phyloP scores from a whole-genome alignment of 2,113 vertebrate genomes.

The Tetraodon nigroviridis region DNA sequence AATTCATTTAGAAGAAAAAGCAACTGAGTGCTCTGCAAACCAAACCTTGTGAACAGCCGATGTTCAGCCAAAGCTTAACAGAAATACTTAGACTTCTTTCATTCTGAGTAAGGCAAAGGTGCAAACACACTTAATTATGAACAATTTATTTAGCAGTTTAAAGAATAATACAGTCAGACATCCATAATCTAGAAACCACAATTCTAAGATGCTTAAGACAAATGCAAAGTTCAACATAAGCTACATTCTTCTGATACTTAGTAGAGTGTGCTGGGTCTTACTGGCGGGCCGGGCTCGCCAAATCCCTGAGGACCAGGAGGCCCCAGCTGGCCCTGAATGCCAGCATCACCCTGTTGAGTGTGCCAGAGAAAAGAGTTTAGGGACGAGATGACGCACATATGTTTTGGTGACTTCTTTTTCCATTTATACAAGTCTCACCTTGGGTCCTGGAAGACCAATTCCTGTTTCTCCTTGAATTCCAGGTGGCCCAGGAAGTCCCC shows the following conservation, averaged over 20 bases:
- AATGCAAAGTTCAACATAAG: no score
- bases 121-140: no score
- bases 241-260: neutral
- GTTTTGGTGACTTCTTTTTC: constrained; percentile 16
- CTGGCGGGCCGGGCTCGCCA: constrained; percentile 81
- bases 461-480: constrained; percentile 87
- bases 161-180: no score
- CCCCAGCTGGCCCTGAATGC: constrained; percentile 78
- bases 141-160: no score
- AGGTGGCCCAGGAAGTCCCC: constrained; percentile 81
- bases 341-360: constrained; percentile 77
- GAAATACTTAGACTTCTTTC: no score
- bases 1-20: neutral
- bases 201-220: no score
- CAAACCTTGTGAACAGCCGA: neutral
- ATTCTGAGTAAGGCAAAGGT: no score
- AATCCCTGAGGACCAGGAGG: constrained; percentile 78
- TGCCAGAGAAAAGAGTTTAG: neutral
- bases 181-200: no score
- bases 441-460: constrained; percentile 81
- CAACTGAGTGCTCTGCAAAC: neutral
- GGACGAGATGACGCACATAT: constrained; percentile 12
- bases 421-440: constrained; percentile 68
- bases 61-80: no score
- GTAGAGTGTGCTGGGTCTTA: constrained; percentile 53